Conservation (phyloP, 2,113 vertebrate genomes). For the Gasterosteus nipponicus region DNA sequence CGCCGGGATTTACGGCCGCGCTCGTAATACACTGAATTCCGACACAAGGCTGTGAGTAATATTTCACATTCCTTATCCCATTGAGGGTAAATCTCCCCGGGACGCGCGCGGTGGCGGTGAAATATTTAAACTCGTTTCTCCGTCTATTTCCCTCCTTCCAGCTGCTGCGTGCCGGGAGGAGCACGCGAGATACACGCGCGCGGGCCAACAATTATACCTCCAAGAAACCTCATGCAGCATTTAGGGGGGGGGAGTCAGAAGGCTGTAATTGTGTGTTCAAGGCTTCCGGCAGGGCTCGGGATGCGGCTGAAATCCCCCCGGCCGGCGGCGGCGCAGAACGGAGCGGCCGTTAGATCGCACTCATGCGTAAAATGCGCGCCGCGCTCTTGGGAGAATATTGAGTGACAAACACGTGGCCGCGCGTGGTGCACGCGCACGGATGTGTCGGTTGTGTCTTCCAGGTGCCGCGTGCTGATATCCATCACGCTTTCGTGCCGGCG, state of each 20-base stretch:
- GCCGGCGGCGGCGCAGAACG: slow-evolving; percentile 43
- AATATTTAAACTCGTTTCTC: slow-evolving; percentile 78
- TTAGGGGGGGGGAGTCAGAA: slow-evolving; percentile 36
- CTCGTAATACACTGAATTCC: slow-evolving; percentile 77
- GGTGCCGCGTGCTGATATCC: slow-evolving; percentile 58
- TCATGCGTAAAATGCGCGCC: slow-evolving; percentile 52
- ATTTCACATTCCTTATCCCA: slow-evolving; percentile 83
- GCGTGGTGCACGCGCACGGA: slow-evolving; percentile 21
- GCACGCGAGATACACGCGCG: not conserved
- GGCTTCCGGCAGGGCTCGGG: slow-evolving; percentile 47
- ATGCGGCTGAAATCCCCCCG: slow-evolving; percentile 50
- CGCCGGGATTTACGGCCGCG: slow-evolving; percentile 77
- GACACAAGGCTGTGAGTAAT: slow-evolving; percentile 79
- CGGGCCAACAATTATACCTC: slow-evolving; percentile 21
- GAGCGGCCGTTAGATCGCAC: slow-evolving; percentile 59
- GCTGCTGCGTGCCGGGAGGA: slow-evolving; percentile 32
- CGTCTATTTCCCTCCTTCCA: slow-evolving; percentile 58
- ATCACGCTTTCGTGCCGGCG: slow-evolving; percentile 44
- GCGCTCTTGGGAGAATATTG: slow-evolving; percentile 55
- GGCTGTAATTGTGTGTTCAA: slow-evolving; percentile 60
- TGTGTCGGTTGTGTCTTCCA: slow-evolving; percentile 55
- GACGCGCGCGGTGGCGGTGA: slow-evolving; percentile 76
- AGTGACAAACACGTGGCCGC: slow-evolving; percentile 46
- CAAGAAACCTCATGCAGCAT: slow-evolving; percentile 24
- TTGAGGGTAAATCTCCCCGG: slow-evolving; percentile 79